Conservation (phyloP, 2,797 vertebrate genomes). For the Enteromius treurensis region DNA sequence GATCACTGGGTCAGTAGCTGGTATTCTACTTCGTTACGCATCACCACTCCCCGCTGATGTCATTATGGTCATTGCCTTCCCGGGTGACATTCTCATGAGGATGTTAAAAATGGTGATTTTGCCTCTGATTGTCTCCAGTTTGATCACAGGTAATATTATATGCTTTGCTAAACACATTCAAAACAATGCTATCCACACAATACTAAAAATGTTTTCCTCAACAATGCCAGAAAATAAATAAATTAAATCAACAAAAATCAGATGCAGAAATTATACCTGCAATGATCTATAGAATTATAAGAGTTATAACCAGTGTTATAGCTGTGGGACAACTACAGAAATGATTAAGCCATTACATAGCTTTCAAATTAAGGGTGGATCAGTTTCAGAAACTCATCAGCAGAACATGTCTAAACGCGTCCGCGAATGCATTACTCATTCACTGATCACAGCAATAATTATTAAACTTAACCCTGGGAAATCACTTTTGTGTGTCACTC, state of each 20-base stretch:
- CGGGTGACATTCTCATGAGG: slow-evolving; percentile 98
- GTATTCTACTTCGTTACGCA: slow-evolving; percentile 88
- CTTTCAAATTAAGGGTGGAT: not conserved
- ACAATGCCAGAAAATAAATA: not conserved
- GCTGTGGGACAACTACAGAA: not conserved
- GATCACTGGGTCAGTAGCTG: slow-evolving; percentile 87
- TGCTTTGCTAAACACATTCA: not conserved
- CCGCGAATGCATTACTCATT: not conserved
- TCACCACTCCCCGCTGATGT: slow-evolving; percentile 92
- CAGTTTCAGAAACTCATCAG: not conserved
- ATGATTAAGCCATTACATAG: not conserved
- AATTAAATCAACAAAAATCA: not conserved
- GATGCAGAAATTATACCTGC: not conserved
- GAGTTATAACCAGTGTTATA: not conserved
- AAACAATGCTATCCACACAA: not conserved
- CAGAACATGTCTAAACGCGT: not conserved
- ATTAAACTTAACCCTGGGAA: not conserved
- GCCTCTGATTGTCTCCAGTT: slow-evolving; percentile 96
- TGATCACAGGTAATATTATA: slow-evolving; percentile 90
- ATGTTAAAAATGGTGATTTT: slow-evolving; percentile 99
- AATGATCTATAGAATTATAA: not conserved
- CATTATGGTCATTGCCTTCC: slow-evolving; percentile 93
- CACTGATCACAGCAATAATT: not conserved
- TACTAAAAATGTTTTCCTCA: not conserved
- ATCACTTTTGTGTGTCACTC: not conserved